These are phyloP conservation scores for Cichladusa arquata DNA, from an alignment of 2,113 vertebrate species.

Conservation along the genomic window DNA sequence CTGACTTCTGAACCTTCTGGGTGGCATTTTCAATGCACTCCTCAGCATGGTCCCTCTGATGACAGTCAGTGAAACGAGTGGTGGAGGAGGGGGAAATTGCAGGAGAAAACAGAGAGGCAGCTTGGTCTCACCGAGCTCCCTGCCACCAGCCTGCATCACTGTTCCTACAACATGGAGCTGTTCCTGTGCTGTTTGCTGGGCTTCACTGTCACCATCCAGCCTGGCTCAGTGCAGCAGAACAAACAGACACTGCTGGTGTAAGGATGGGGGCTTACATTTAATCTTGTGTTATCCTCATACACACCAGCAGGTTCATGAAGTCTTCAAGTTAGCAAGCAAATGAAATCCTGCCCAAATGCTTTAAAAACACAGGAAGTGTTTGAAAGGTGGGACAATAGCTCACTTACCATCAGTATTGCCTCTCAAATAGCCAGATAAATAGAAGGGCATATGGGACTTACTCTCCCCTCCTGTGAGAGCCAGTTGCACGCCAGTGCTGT, in stretches of 20 bases:
- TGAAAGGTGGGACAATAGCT: not conserved
- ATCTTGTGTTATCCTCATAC: not conserved
- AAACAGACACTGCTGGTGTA: not conserved
- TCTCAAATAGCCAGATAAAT: not conserved
- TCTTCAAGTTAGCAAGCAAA: not conserved
- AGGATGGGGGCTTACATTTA: not conserved
- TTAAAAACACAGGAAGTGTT: not conserved
- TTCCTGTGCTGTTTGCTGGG: not conserved
- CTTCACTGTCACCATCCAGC: not conserved
- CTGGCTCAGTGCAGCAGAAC: not conserved
- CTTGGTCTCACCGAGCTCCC: not conserved
- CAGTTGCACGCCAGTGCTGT: not conserved
- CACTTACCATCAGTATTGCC: not conserved
- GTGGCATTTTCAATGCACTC: not conserved
- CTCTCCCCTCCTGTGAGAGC: not conserved
- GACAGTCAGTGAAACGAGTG: not conserved
- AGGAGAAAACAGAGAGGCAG: not conserved
- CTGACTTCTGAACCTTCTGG: conserved; percentile 27
- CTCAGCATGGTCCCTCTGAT: fast-evolving
- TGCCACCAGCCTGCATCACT: not conserved
- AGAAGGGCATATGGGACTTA: not conserved
- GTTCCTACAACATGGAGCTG: fast-evolving
- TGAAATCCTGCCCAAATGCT: not conserved
- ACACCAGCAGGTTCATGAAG: not conserved
- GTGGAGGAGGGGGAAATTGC: not conserved